Evolutionary conservation across 2,113 vertebrate genomes (phyloP), one percentile per base, ranked within the genome.

Genomic region (Mobula hypostoma): DNA sequence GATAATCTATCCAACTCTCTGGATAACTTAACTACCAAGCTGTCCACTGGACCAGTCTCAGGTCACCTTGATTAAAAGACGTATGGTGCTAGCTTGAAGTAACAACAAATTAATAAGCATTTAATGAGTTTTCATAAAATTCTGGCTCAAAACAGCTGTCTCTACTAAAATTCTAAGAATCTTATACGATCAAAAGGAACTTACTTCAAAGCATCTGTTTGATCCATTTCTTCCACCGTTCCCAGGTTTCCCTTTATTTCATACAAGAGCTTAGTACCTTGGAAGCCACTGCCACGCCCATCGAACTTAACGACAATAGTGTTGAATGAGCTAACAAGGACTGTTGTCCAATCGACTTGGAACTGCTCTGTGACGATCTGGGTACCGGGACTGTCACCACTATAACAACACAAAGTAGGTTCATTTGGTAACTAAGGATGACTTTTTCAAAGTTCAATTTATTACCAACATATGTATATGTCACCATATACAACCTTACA

Each of bases 211-310:
- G 97, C 98, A 5, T 98, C 97, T 95, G 96, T 77, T 96, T 99
- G 98, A 94, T 99, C 98, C 95, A 97, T 97, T 94, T 98, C 98
- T 95, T 99, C 98, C 87, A 97, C 95, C 32, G 96, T 29, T 12
- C 98, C 99, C 96, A 99, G 96, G 87, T 95, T 97, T 94, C 96
- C 97, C 95, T 97, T 97, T 87, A 99, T 96, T 58, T 98, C 97
- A 0, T 99, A 98, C 94, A 99, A 96, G 2, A 99, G 95, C 94
- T 98, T 98, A 94, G 98, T 98, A 0, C 99, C 99, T 94, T 98
- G 98, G 96, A 98, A 99, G 93, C 98, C 98, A 0, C 98, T 98
- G 94, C 99, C 98, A 0, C 98, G 97, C 0, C 99, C 98, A 0
- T 99, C 99, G 0, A 98, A 98, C 12, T 97, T 98, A 32, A 98